Base-by-base conservation (phyloP, 2,797 vertebrate species). In the Gallinago stenura region DNA sequence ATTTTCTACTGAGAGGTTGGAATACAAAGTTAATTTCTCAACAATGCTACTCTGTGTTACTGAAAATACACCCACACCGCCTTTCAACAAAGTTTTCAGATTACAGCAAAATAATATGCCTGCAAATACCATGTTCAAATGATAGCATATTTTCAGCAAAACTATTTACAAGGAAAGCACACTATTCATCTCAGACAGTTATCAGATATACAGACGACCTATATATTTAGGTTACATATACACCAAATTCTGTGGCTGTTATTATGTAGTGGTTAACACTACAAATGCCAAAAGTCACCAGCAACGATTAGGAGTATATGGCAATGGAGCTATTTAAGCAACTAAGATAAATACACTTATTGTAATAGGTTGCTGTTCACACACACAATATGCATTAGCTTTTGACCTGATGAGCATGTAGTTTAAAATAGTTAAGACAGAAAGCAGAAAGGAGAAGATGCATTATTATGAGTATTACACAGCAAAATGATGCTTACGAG, bases 341-440 rank as follows among this genome's bases (percentile, higher is more conserved):
- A 77, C 87, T 75, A 78, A 87, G 64, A 93, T 66, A 89, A 93
- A 91, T 61, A 89, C 50, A 8, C 58, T 86, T 30, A 26, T 53
- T 69, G 76, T 60, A 65, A 66, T 51, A 78, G 79, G 94, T 87
- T 93, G 90, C 61, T 91, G 76, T 4, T 89, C 83, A 57, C 37
- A 87, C 75, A 86, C 76, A 87, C 69, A 77, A 33, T 25, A 60
- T 85, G 54, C 89, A 96, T 95, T 94, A 96, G 89, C 92, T 94
- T 90, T 73, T 96, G 84, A 92, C 92, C 95, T 22, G 57, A 28
- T 20, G 30, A 92, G 35, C 2, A 0, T 50, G 68, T 31, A 20
- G 60, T 68, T 90, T 70, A 64, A 73, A 72, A 79, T 4, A 84
- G 83, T 66, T 90, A 89, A 77, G 78, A 78, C 35, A 89, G 66